phyloP scores from a whole-genome alignment of 2,113 vertebrate genomes.

The Oreotragus oreotragus region DNA sequence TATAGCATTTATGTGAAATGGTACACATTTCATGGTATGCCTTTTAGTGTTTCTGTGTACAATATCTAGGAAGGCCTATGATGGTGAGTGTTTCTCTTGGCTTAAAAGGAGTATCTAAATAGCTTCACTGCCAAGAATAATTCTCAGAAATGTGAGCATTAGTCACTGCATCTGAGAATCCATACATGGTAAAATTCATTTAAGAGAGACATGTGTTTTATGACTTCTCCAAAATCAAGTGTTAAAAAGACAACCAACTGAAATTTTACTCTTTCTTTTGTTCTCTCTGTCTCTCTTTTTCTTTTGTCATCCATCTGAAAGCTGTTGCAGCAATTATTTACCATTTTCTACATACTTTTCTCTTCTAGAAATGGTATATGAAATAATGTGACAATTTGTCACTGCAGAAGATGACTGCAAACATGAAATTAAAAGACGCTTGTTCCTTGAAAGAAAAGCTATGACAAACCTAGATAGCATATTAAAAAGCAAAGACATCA shows the following conservation, averaged over 20 bases:
- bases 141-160: slow-evolving; percentile 26
- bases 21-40: not conserved
- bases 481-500: not conserved
- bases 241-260: not conserved
- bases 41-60: not conserved
- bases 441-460: not conserved
- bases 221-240: not conserved
- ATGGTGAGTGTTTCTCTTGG: slow-evolving; percentile 38
- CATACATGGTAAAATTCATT: slow-evolving; percentile 41
- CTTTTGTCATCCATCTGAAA: not conserved
- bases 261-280: not conserved
- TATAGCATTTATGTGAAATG: not conserved
- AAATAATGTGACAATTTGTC: not conserved
- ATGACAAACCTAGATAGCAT: not conserved
- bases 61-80: not conserved
- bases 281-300: not conserved
- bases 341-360: not conserved
- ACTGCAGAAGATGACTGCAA: not conserved
- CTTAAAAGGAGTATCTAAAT: slow-evolving; percentile 27
- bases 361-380: not conserved
- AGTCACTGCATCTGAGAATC: slow-evolving; percentile 30
- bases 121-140: slow-evolving; percentile 51
- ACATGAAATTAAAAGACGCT: not conserved
- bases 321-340: not conserved
- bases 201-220: slow-evolving; percentile 18